Base-by-base conservation (phyloP, 2,888 invertebrate species). In the Neocrepidodera transversa region DNA sequence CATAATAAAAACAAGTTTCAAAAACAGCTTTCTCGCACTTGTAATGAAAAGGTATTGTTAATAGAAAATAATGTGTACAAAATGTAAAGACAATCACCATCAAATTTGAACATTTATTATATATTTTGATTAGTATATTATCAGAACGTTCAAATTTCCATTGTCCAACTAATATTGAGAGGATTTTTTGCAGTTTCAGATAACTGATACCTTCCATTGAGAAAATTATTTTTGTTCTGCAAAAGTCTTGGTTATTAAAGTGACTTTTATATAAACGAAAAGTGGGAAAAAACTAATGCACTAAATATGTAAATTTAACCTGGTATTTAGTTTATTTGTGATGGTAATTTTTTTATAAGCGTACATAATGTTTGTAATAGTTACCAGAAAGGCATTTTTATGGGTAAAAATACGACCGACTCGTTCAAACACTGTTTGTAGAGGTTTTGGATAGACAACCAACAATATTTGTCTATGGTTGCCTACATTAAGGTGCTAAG, bases 1-100 rank as follows among this genome's bases (percentile, higher is more conserved):
- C 32, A 26, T 58, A 62, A 20, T 55, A 58, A 18, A 53, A 53
- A 1, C 51, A 17, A 7, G 32, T 28, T 45, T 62, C 62, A 16
- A 50, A 48, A 4, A 55, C 40, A 7, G 40, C 54, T 14, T 14
- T 43, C 10, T 55, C 38, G 42, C 61, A 61, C 2, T 52, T 17
- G 38, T 48, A 38, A 14, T 49, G 23, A 7, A 53, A 18, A 1
- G 26, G 26, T 13, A 57, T 18, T 1, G 49, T 36, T 1, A 57
- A 14, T 1, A 51, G 11, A 3, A 61, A 17, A 20, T 47, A 40
- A 16, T 61, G 61, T 2, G 49, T 51, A 10, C 40, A 42, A 1
- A 57, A 3, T 1, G 45, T 28, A 18, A 53, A 48, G 5, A 42
- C n/a, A 2, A 14, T 3, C 16, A 51, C 11, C 7, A 51, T 5